Evolutionary conservation across 1,140 invertebrate genomes (phyloP).

Genomic region (Bathynomus jamesi): DNA sequence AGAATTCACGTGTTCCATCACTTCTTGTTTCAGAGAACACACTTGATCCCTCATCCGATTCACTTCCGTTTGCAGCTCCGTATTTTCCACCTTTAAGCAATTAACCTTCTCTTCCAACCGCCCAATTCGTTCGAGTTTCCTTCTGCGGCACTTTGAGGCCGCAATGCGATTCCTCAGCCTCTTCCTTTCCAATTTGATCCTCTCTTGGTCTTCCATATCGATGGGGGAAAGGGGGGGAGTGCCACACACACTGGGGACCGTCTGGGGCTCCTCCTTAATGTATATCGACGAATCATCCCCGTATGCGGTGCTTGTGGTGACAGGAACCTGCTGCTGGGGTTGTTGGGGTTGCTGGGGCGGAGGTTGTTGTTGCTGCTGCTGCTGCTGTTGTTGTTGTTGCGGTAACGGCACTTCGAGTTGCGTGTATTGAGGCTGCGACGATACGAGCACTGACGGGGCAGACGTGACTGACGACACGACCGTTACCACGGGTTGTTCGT

Average conservation of each 20-base stretch:
- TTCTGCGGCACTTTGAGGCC: conserved; percentile 86
- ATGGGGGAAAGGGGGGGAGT: conserved; percentile 70
- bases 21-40: conserved; percentile 82
- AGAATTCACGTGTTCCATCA: conserved; percentile 82
- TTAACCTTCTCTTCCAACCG: conserved; percentile 90
- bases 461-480: conserved; percentile 3
- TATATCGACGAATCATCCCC: neutral
- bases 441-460: conserved; percentile 7
- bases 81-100: conserved; percentile 81
- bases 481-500: conserved; percentile 2
- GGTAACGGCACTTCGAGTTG: conserved; percentile 15
- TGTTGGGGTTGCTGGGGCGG: no score
- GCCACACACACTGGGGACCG: conserved; percentile 57
- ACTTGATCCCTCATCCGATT: conserved; percentile 86
- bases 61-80: conserved; percentile 68
- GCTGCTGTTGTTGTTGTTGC: no score
- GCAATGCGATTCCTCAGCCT: conserved; percentile 91
- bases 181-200: conserved; percentile 91
- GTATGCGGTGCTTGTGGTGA: conserved; percentile 6
- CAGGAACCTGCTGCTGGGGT: conserved; percentile 14
- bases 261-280: conserved; percentile 82
- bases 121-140: conserved; percentile 91
- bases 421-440: conserved; percentile 19
- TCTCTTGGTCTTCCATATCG: conserved; percentile 91
- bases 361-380: no score